Evolutionary conservation across 2,888 invertebrate genomes (phyloP).

Genomic region (Anagyrus pseudococci): DNA sequence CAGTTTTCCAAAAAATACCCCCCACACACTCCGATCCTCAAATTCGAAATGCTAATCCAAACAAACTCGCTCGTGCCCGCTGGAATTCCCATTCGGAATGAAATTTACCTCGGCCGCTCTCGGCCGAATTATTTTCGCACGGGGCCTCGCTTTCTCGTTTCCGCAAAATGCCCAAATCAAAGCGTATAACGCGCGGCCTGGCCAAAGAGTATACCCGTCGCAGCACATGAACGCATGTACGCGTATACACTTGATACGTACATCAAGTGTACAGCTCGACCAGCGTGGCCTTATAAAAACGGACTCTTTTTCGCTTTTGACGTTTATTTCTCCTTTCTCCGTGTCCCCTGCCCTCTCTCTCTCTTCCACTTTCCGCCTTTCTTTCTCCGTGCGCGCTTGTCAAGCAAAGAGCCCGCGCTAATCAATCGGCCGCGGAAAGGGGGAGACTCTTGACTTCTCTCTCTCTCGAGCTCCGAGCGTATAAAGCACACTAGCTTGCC

Average conservation of each 20-base stretch:
- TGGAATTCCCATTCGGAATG: too few relatives aligned
- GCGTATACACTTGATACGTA: too few relatives aligned
- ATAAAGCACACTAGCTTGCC: conserved; percentile 1
- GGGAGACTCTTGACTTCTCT: conserved; percentile 24
- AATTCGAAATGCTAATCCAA: too few relatives aligned
- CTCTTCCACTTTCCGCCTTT: conserved; percentile 7
- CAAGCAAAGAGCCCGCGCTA: conserved; percentile 16
- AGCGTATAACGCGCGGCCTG: conserved; percentile 1
- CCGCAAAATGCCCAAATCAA: conserved; percentile 7
- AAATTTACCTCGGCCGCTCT: too few relatives aligned
- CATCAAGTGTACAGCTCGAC: too few relatives aligned
- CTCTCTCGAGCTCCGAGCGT: not conserved
- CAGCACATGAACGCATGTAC: too few relatives aligned
- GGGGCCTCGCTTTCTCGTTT: not conserved
- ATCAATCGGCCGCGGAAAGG: conserved; percentile 32
- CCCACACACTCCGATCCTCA: too few relatives aligned
- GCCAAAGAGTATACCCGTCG: too few relatives aligned
- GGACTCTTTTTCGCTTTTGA: conserved; percentile 14
- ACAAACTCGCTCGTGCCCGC: too few relatives aligned
- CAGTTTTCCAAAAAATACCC: too few relatives aligned
- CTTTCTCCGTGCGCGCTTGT: not conserved
- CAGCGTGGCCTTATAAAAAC: not conserved
- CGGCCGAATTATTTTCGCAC: not conserved
- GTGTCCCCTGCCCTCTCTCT: conserved; percentile 6
- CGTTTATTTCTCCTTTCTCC: not conserved